Conservation (phyloP, 2,113 vertebrate genomes). For the Hippocampus zosterae region DNA sequence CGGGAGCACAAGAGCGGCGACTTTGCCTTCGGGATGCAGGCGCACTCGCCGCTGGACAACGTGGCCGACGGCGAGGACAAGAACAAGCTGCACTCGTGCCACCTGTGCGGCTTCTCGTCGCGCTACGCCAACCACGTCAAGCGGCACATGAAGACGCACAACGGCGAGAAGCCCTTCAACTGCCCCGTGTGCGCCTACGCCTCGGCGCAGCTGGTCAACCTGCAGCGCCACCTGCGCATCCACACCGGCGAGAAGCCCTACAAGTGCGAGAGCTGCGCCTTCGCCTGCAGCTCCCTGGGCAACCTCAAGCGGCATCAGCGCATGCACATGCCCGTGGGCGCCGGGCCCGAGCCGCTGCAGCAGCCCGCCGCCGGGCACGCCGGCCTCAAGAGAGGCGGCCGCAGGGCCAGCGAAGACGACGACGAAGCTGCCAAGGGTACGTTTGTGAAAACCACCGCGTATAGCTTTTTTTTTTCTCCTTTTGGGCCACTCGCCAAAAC, state of each 20-base stretch:
- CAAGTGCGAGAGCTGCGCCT: slow-evolving; percentile 86
- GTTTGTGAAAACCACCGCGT: background rate
- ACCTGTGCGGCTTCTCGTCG: slow-evolving; percentile 90
- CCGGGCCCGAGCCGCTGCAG: slow-evolving; percentile 52
- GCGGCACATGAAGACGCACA: slow-evolving; percentile 98
- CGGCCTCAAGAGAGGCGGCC: slow-evolving; percentile 67
- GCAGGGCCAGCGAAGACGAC: slow-evolving; percentile 45
- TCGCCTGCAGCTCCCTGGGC: slow-evolving; percentile 94
- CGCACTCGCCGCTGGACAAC: slow-evolving; percentile 30
- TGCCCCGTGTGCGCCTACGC: slow-evolving; percentile 92
- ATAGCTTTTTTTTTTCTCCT: too few species aligned
- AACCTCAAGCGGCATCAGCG: slow-evolving; percentile 96
- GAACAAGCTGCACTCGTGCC: slow-evolving; percentile 84
- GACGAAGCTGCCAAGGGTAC: slow-evolving; percentile 47
- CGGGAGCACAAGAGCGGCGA: slow-evolving; percentile 53
- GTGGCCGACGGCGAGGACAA: slow-evolving; percentile 63
- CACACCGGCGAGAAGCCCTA: slow-evolving; percentile 98
- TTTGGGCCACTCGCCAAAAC: too few species aligned
- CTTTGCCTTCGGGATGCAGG: slow-evolving; percentile 57
- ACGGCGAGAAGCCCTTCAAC: slow-evolving; percentile 92
- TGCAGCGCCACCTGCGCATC: slow-evolving; percentile 92
- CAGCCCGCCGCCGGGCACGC: slow-evolving; percentile 58
- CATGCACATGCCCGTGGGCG: slow-evolving; percentile 78
- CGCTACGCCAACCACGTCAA: slow-evolving; percentile 97
- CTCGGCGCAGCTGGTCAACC: slow-evolving; percentile 94